Base-by-base conservation (phyloP, 2,113 vertebrate species). In the Lipophrys pholis region DNA sequence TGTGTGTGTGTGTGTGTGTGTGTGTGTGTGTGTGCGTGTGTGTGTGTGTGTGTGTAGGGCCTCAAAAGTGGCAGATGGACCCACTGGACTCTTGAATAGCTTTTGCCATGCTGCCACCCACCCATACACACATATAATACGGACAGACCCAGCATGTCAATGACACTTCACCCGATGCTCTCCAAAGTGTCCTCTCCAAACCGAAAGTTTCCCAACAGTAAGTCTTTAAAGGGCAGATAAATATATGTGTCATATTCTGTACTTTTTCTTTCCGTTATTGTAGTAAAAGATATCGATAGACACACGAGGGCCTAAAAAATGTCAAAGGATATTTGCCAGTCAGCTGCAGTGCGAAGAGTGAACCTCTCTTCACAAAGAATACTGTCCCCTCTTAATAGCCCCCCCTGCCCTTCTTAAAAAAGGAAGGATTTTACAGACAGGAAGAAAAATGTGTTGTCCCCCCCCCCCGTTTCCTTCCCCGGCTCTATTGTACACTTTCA, bases 381-480 rank as follows among this genome's bases (percentile, higher is more conserved):
- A 73, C 55, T 60, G 45, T 52, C 77, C 78, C 9, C n/a, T 64
- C 35, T 76, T 43, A 70, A 57, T 54, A 53, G 42, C 14, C 45
- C 30, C 12, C 14, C 46, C 14, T 41, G 17, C 12, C 14, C 46
- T 30, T 15, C 21, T 7, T 21, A 1, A 14, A 59, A 81, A 54
- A 78, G 43, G 67, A 64, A 62, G 69, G 15, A 74, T 73, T 87
- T 88, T 80, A 83, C 79, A 82, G 65, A 72, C 71, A 81, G 81
- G 60, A 79, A 80, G 74, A 78, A 72, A 82, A 80, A 78, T 84
- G 69, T 76, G 69, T 79, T 63, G 78, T 66, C 78, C 69, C 52
- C 69, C 52, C 69, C 21, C 21, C 21, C 76, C 76, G 59, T 39
- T 58, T 52, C 60, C 52, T 43, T 49, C 60, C 66, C 45, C 42